A percentile compares a stretch with the other conserved stretches of the same genome.
Conservation (phyloP, 2,113 vertebrate genomes). For the Lasiurus borealis region DNA sequence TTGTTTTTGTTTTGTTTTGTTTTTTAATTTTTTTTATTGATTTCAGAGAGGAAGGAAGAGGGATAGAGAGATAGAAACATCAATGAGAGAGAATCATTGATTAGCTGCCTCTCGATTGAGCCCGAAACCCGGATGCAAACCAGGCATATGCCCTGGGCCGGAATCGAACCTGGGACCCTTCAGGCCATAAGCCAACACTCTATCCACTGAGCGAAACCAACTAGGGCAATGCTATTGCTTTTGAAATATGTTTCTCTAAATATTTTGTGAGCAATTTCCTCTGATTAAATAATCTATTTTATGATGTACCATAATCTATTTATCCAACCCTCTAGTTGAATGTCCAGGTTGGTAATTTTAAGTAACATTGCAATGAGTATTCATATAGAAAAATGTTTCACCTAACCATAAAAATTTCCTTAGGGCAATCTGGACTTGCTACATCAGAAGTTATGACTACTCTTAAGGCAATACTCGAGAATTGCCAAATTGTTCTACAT, state of each 20-base stretch:
- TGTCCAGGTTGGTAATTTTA: constrained; percentile 52
- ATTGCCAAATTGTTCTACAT: neutral
- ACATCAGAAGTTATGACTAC: constrained; percentile 21
- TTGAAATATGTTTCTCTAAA: constrained; percentile 39
- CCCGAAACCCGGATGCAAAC: too few relatives aligned
- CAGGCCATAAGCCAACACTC: too few relatives aligned
- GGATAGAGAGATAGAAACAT: too few relatives aligned
- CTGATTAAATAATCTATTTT: constrained; percentile 59
- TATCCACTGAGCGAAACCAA: too few relatives aligned
- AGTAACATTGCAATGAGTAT: constrained; percentile 23
- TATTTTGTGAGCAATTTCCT: constrained; percentile 56
- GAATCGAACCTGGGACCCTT: too few relatives aligned
- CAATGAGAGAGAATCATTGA: too few relatives aligned
- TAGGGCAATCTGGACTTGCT: neutral
- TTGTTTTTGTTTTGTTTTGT: neutral
- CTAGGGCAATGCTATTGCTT: neutral
- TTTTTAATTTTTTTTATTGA: too few relatives aligned
- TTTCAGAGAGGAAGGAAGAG: too few relatives aligned
- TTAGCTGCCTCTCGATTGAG: too few relatives aligned
- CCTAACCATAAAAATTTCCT: constrained; percentile 4
- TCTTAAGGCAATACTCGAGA: neutral
- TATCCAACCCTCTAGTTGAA: constrained; percentile 39
- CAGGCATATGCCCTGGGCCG: too few relatives aligned
- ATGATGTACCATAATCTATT: constrained; percentile 51
- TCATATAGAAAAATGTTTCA: constrained; percentile 46